phyloP scores from a whole-genome alignment of 1,140 invertebrate species.

The Hylyphantes graminicola region DNA sequence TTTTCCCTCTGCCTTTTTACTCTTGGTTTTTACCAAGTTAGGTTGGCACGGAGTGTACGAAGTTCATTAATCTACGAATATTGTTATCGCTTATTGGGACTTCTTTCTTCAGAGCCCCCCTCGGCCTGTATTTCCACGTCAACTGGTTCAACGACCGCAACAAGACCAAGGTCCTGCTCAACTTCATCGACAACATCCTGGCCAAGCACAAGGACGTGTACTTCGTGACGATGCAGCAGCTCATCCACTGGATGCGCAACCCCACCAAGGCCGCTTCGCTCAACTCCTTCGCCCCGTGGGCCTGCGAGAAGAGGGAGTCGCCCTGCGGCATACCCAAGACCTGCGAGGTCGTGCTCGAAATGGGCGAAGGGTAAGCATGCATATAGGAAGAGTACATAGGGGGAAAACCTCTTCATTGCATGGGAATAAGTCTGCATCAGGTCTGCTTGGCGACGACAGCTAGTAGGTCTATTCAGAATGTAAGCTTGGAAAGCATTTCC shows the following conservation, averaged over 20 bases:
- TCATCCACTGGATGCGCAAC: slow-evolving; percentile 89
- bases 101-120: slow-evolving; percentile 85
- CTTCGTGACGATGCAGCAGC: slow-evolving; percentile 90
- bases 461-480: too few relatives aligned
- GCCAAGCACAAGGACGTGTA: slow-evolving; percentile 86
- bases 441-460: too few relatives aligned
- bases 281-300: slow-evolving; percentile 92
- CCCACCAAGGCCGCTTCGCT: slow-evolving; percentile 86
- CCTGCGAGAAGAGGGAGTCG: slow-evolving; percentile 83
- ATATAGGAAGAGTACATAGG: too few relatives aligned
- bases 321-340: slow-evolving; percentile 86
- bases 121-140: slow-evolving; percentile 95
- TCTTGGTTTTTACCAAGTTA: too few relatives aligned
- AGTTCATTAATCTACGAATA: too few relatives aligned
- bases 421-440: too few relatives aligned
- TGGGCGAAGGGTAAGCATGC: slow-evolving; percentile 5
- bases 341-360: slow-evolving; percentile 80
- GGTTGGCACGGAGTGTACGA: too few relatives aligned
- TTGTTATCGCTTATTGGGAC: slow-evolving; percentile 72
- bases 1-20: too few relatives aligned
- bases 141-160: slow-evolving; percentile 94
- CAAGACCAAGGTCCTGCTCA: slow-evolving; percentile 83
- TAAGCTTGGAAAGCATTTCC: too few relatives aligned
- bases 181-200: slow-evolving; percentile 86
- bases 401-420: too few relatives aligned